Base-by-base conservation (phyloP, 2,797 vertebrate species). In the Tauraco hartlaubi region DNA sequence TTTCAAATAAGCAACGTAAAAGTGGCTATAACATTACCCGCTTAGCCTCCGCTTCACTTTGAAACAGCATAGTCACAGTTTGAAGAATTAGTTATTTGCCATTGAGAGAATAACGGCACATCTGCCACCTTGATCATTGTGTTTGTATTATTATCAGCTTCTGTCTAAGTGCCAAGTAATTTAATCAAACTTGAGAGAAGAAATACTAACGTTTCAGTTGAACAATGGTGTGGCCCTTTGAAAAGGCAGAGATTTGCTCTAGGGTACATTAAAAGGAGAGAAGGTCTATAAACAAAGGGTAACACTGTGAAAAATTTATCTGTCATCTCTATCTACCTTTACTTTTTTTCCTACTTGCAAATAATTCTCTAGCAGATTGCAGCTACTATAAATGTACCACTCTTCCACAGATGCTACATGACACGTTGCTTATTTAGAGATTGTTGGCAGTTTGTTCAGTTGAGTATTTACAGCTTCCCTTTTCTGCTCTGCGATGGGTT, bases 211-310 rank as follows among this genome's bases (percentile, higher is more conserved):
- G n/a, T 88, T 94, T 94, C 90, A 67, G 91, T 85, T 92, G 88
- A 96, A 96, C 94, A 93, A 95, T 95, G 90, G 94, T 0, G 9
- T 92, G 67, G 91, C 48, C 83, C 88, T 96, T 95, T 95, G 96
- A 96, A 96, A 97, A 96, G 51, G 56, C 85, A 85, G 88, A 76
- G 80, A 94, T 73, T 96, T 94, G 96, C 94, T 96, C 79, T 88
- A 92, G 95, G 91, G 91, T 88, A 75, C 85, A 56, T 67, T 91
- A 94, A 92, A 95, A 95, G 85, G 73, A 92, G 80, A 90, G 75
- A 79, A 95, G 66, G 83, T 92, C 90, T 94, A 84, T 92, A 96
- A 94, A 95, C 95, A 96, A 96, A 95, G 52, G 44, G 37, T 77
- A 96, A 79, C 91, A 73, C 91, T 91, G 78, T 79, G 87, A 86